These are phyloP conservation scores for Urosaurus nigricauda DNA, from an alignment of 2,797 vertebrate species.

Conservation along the genomic window DNA sequence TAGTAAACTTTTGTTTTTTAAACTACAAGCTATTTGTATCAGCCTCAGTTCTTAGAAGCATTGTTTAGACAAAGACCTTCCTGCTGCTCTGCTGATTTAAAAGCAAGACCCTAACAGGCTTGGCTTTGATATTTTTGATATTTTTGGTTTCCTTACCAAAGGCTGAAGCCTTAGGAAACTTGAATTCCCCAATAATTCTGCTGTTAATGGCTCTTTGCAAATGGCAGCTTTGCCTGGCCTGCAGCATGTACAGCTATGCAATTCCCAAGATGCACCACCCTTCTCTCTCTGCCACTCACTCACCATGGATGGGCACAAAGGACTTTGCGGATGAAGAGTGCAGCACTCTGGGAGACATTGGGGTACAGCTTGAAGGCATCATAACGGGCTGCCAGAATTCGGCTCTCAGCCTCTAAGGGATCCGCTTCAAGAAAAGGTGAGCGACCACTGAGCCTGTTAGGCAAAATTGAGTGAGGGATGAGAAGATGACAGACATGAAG, in stretches of 20 bases:
- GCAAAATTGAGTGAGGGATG: neutral
- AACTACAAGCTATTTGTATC: too few species aligned
- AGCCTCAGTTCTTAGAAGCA: too few species aligned
- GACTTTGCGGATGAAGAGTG: constrained; percentile 95
- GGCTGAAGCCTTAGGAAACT: too few species aligned
- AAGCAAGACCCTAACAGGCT: too few species aligned
- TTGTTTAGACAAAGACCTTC: too few species aligned
- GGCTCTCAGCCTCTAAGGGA: constrained; percentile 89
- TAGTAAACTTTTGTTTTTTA: too few species aligned
- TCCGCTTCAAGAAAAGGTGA: constrained; percentile 91
- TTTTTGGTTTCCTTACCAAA: too few species aligned
- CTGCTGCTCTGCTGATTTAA: too few species aligned
- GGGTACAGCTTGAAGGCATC: constrained; percentile 97
- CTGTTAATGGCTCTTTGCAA: neutral
- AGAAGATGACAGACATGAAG: too few species aligned
- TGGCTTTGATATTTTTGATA: too few species aligned
- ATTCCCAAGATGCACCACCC: neutral
- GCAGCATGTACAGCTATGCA: too few species aligned
- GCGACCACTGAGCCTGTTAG: constrained; percentile 91
- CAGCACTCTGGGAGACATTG: constrained; percentile 97
- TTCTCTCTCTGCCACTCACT: constrained; percentile 67
- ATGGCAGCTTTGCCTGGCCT: neutral
- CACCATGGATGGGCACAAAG: constrained; percentile 96
- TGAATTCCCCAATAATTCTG: too few species aligned
- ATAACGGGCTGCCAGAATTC: constrained; percentile 92